These are phyloP conservation scores for Melanotaenia maccullochi DNA, from an alignment of 2,797 vertebrate genomes.

Conservation along the genomic window DNA sequence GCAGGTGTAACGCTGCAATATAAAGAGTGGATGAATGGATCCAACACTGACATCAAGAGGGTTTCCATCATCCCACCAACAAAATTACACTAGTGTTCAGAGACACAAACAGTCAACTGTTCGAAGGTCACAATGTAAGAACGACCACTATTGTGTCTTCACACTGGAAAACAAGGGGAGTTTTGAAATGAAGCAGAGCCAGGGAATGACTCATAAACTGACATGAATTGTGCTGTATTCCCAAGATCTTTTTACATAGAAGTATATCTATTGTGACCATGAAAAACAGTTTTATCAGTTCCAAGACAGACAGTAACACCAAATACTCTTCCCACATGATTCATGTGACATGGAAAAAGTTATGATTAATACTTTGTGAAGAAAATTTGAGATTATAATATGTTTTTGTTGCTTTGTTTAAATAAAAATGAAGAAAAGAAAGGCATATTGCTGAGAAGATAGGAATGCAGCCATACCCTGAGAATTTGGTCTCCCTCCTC, in stretches of 20 bases:
- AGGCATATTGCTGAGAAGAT: not conserved
- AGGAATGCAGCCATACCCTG: constrained; percentile 83
- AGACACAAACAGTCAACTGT: constrained; percentile 72
- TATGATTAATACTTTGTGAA: not conserved
- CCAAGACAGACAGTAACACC: constrained; percentile 55
- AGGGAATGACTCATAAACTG: constrained; percentile 76
- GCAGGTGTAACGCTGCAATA: constrained; percentile 42
- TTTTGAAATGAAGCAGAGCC: constrained; percentile 61
- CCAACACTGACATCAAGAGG: constrained; percentile 71
- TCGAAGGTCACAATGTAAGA: constrained; percentile 68
- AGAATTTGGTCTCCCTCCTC: constrained; percentile 99
- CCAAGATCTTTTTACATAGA: constrained; percentile 53
- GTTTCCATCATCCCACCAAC: constrained; percentile 70
- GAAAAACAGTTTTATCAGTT: constrained; percentile 53
- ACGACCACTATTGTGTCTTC: constrained; percentile 75
- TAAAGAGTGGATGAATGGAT: constrained; percentile 50
- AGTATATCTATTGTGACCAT: constrained; percentile 54
- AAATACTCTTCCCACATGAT: constrained; percentile 59
- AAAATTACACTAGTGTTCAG: constrained; percentile 67
- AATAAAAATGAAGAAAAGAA: not conserved
- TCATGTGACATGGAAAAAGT: constrained; percentile 14
- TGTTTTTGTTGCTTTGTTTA: not conserved
- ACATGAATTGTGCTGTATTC: constrained; percentile 72
- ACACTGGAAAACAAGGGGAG: constrained; percentile 74
- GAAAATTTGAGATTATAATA: not conserved